Evolutionary conservation across 1,140 invertebrate genomes (phyloP), one percentile per base, ranked within the genome.

Genomic region (Hylaeus anthracinus): DNA sequence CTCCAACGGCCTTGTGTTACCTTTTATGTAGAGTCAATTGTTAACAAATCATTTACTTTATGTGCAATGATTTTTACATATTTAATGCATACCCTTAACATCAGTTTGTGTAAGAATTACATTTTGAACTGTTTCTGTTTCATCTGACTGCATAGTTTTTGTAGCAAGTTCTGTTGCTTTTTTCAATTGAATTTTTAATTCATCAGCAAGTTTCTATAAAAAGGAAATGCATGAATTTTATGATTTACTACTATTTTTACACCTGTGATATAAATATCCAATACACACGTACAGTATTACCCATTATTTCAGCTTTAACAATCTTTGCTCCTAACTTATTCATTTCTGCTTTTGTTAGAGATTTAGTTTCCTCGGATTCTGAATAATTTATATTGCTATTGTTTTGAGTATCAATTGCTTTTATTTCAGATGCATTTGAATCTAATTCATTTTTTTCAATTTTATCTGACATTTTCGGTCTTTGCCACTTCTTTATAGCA

Each of bases 291-390:
- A 95, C 95, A 72, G 91, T 92, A 91, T 99, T 96, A 60, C 98
- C 98, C 94, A 98, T 95, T 81, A 98, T 95, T 95, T 99, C 98
- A 48, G 98, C 98, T 94, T 98, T 98, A 0, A 99, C 92, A 79
- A 98, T 95, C 94, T 97, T 98, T 15, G 98, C 97, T 39, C 96
- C 97, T 12, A 99, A 89, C 84, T 96, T 95, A 94, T 99, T 99
- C 94, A 98, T 95, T 91, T 98, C 96, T 89, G 97, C 95, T 91
- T 98, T 96, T 53, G 96, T 95, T 26, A 96, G 84, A 84, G 94
- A 93, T 37, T 91, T 85, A 71, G 10, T 58, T 56, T 43, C 12
- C 37, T 48, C 41, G 2, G 1, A 26, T 39, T 48, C 39, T 3
- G 2, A 45, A 0, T 70, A 9, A 64, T 72, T 75, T 26, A 60